A percentile compares a stretch with the other conserved stretches of the same genome.
These are phyloP conservation scores for Smithornis capensis DNA, from an alignment of 2,113 vertebrate genomes.

Conservation along the genomic window DNA sequence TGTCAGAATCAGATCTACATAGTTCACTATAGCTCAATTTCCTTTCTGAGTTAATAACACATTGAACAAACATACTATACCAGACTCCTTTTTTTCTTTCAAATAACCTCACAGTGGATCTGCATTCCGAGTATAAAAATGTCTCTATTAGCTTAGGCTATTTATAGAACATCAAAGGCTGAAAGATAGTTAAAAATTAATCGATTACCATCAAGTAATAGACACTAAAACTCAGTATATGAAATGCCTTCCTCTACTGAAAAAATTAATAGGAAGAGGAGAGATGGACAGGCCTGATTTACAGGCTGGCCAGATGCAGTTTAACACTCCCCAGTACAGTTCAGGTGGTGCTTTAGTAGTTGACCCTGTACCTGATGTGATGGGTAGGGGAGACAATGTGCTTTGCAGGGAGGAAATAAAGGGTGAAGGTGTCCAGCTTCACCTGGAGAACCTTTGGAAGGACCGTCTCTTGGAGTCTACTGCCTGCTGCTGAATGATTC, in stretches of 20 bases:
- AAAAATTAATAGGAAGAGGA: not conserved
- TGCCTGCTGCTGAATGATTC: not conserved
- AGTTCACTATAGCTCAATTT: constrained; percentile 63
- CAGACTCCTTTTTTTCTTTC: constrained; percentile 31
- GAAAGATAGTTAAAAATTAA: constrained; percentile 67
- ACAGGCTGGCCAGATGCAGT: not conserved
- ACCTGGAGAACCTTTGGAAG: not conserved
- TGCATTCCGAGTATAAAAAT: constrained; percentile 55
- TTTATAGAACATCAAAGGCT: constrained; percentile 67
- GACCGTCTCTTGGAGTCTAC: not conserved
- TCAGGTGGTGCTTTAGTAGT: not conserved
- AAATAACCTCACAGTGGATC: constrained; percentile 49
- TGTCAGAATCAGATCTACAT: constrained; percentile 64
- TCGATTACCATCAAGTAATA: constrained; percentile 63
- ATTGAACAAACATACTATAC: constrained; percentile 56
- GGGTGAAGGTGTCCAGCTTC: not conserved
- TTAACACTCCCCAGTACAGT: not conserved
- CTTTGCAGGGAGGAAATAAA: not conserved
- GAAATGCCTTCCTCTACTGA: constrained; percentile 26
- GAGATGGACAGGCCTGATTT: not conserved
- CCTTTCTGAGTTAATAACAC: constrained; percentile 68
- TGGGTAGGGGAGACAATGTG: fast-evolving
- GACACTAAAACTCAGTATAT: constrained; percentile 22
- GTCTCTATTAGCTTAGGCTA: constrained; percentile 67
- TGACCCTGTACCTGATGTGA: not conserved